Conservation (phyloP, 2,888 invertebrate species). For the Ptychoptera albimana region DNA sequence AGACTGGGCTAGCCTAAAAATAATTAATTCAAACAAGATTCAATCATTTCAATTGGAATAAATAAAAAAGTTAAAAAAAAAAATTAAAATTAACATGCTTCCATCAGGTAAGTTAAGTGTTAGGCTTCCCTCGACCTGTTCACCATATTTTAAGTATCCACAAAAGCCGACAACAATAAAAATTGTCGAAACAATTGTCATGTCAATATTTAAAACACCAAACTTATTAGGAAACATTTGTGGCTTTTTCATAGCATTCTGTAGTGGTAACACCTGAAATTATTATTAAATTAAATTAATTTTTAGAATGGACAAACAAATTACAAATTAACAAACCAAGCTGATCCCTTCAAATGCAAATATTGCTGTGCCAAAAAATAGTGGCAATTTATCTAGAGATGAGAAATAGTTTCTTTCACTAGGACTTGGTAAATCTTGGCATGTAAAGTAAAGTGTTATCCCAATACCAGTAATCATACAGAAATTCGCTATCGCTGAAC, state of each 20-base stretch:
- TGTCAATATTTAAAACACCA: constrained; percentile 82
- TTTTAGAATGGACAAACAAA: constrained; percentile 2
- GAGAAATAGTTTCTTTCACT: constrained; percentile 43
- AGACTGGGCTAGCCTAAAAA: constrained; percentile 56
- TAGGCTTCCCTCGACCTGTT: constrained; percentile 63
- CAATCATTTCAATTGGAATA: neutral
- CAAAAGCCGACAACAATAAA: constrained; percentile 73
- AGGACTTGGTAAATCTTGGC: constrained; percentile 52
- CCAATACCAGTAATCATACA: constrained; percentile 55
- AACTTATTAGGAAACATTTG: constrained; percentile 57
- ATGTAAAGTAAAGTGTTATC: constrained; percentile 55
- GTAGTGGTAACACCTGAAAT: constrained; percentile 71
- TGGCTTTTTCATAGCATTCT: constrained; percentile 78
- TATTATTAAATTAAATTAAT: constrained; percentile 3
- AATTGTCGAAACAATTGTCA: constrained; percentile 61
- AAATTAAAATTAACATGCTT: constrained; percentile 9
- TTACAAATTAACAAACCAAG: constrained; percentile 35
- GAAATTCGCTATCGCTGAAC: constrained; percentile 63
- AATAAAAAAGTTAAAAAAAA: neutral
- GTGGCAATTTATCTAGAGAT: constrained; percentile 46
- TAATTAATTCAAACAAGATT: constrained; percentile 1
- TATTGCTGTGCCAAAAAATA: constrained; percentile 91
- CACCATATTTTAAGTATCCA: constrained; percentile 79
- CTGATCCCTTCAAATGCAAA: constrained; percentile 96
- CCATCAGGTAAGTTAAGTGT: constrained; percentile 62